phyloP scores from a whole-genome alignment of 2,797 vertebrate species.

The Notolepis coatsorum region DNA sequence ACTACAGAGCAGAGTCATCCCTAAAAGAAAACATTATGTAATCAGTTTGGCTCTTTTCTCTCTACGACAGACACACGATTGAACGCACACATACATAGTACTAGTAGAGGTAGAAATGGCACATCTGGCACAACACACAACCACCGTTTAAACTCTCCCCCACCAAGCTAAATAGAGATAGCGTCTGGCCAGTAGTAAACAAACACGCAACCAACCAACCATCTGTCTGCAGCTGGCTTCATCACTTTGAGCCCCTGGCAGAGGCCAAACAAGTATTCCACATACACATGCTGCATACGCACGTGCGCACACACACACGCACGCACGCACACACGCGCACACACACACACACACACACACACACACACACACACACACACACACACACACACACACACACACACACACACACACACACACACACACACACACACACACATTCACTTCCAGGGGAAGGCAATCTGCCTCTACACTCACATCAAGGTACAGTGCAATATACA shows the following conservation, averaged over 20 bases:
- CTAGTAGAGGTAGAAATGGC: neutral
- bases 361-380: conserved; percentile 37
- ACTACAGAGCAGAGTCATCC: neutral
- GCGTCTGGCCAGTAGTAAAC: conserved; percentile 47
- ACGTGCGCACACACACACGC: neutral
- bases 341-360: neutral
- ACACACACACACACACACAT: conserved; percentile 22
- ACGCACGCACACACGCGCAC: conserved; percentile 2
- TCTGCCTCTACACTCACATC: too few species aligned
- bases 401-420: neutral
- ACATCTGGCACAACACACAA: neutral
- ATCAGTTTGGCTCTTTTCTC: conserved; percentile 11
- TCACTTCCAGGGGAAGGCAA: conserved; percentile 52
- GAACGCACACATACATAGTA: neutral
- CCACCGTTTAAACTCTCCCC: conserved; percentile 12
- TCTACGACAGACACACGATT: neutral
- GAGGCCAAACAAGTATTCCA: conserved; percentile 60
- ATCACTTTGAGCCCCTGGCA: conserved; percentile 51
- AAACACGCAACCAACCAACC: conserved; percentile 39
- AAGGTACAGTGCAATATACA: conserved; percentile 53
- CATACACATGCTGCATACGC: neutral
- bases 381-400: conserved; percentile 37
- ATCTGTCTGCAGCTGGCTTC: conserved; percentile 62
- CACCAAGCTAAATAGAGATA: conserved; percentile 22
- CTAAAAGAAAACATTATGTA: neutral